A percentile compares a stretch with the other conserved stretches of the same genome.
Evolutionary conservation across 53 echinoderm and acorn worm genomes (phyloP).

Genomic region (Arbacia lixula): DNA sequence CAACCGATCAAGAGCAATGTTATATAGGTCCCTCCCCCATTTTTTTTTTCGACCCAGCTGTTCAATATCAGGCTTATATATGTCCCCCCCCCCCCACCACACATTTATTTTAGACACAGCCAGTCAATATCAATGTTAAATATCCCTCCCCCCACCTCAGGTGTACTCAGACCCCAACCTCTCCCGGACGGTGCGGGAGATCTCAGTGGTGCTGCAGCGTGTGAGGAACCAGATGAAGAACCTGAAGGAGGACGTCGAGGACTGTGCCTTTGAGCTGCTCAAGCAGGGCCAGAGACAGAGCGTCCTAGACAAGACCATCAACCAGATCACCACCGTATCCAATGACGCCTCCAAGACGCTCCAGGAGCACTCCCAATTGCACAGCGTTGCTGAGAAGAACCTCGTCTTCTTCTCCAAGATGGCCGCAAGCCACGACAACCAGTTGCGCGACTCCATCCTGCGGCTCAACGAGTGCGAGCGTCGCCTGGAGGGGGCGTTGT

Average conservation of each 20-base stretch:
- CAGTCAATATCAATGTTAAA: too few species aligned
- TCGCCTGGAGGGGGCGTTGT: constrained; percentile 12
- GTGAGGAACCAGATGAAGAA: constrained; percentile 69
- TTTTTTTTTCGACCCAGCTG: too few species aligned
- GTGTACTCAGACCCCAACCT: constrained; percentile 84
- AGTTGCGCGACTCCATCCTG: constrained; percentile 61
- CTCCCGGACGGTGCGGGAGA: constrained; percentile 75
- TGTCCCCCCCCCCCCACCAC: too few species aligned
- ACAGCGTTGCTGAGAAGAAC: constrained; percentile 61
- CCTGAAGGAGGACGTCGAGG: constrained; percentile 76
- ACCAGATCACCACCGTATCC: constrained; percentile 58
- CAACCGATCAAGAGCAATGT: too few species aligned
- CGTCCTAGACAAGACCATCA: constrained; percentile 63
- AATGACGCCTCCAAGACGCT: constrained; percentile 55
- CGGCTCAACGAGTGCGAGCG: constrained; percentile 37
- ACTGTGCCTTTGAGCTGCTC: constrained; percentile 79
- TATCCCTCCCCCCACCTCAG: too few species aligned
- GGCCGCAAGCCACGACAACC: constrained; percentile 81
- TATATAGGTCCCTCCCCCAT: too few species aligned
- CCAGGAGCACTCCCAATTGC: constrained; percentile 45
- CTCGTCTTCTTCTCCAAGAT: constrained; percentile 79
- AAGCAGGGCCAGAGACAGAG: constrained; percentile 67
- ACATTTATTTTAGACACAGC: too few species aligned
- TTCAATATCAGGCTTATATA: too few species aligned
- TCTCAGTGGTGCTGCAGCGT: constrained; percentile 71